Evolutionary conservation across 1,140 invertebrate species (phyloP), one percentile per base, ranked within the genome.

Genomic region (Charaxes varanes): DNA sequence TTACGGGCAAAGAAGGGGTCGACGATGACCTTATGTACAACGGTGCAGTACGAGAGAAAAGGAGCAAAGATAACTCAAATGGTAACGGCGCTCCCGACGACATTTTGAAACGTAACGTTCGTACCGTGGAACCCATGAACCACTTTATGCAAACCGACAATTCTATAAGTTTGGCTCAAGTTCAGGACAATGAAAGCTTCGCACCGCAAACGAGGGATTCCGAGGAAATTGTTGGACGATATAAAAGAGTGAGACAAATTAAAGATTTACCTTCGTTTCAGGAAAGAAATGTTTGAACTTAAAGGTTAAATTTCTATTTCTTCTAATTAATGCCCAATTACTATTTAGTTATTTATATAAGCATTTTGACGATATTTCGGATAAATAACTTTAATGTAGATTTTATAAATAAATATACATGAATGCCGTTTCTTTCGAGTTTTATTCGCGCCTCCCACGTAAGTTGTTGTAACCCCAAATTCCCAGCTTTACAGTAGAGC

Each of bases 11-110:
- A 12, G 69, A 77, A 54, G 66, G 62, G 12, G 54, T 70, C n/a
- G 67, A 76, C 26, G 70, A 79, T 15, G 77, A 74, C 50, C 41
- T 79, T 15, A 77, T 73, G 72, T 69, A 53, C 23, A 74, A 55
- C 36, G 57, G 58, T 30, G 58, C 41, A 7, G 13, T 37, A 31
- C 28, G 15, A 6, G 52, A 66, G 7, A 71, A 66, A 8, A 63
- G 51, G 35, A 59, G 64, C n/a, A 43, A 35, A 7, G 19, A 31
- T 33, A 26, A 12, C 11, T 27, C 34, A 15, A 22, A 57, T 33
- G 43, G 38, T 10, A 32, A 53, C 8, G 7, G n/a, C n/a, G n/a
- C n/a, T n/a, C n/a, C 34, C 16, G 13, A 50, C 4, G 34, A 14
- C 16, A 19, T 26, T 27, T 21, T 28, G 21, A 47, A 23, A 8